Base-by-base conservation (phyloP, 2,888 invertebrate genomes). In the Epinotia brunnichana region DNA sequence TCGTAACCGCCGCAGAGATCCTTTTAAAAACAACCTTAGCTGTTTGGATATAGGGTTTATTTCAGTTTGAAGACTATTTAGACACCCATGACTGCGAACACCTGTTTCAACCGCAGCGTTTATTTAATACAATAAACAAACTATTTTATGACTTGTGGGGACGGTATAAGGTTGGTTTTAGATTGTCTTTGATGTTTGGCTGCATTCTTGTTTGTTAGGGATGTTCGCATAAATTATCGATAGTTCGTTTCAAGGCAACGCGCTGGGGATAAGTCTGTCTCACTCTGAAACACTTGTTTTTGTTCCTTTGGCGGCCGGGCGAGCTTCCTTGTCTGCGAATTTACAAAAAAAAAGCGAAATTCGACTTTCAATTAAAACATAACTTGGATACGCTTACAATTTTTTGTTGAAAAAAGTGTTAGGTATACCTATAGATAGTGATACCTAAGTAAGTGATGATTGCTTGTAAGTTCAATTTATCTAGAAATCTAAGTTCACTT, bases 171-270 rank as follows among this genome's bases (percentile, higher is more conserved):
- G 85, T 81, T 70, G 41, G 73, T 61, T 78, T 81, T 88, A 59
- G 70, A 71, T 44, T 76, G 75, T 48, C 29, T 21, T 5, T 3
- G 35, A 17, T 35, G 60, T 57, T 75, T 78, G 59, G 80, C 83
- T 88, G 89, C 91, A 92, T 91, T 91, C 91, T 88, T 86, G 89
- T 86, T 87, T 84, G 83, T 86, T 91, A 90, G 92, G 91, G 92
- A 91, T 92, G 92, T 88, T 88, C 90, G 91, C 91, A 92, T 92
- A 92, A 91, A 91, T 92, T 92, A 92, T 92, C 90, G 92, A 92
- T 90, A 89, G 91, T 90, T 87, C 90, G 84, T 88, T 90, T 85
- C 81, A 84, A 84, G 82, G 78, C 83, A 83, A 80, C 80, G 83
- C 83, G 82, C 80, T 78, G 78, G 81, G 81, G 80, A 87, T 90